Conservation (phyloP, 1,140 invertebrate species). For the Danaus melanippus region DNA sequence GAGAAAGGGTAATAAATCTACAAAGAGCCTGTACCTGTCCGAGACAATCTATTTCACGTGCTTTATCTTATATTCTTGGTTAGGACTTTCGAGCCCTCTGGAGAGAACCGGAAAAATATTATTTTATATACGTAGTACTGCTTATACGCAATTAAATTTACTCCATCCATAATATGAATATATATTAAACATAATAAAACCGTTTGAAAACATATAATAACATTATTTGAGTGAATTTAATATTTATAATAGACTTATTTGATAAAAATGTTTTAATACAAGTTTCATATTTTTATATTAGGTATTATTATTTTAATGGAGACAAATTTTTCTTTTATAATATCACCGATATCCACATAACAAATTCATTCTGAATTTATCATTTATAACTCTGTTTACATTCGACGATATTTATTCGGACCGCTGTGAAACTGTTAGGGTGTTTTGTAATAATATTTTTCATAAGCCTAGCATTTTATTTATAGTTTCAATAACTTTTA, state of each 20-base stretch:
- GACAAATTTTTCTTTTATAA: not conserved
- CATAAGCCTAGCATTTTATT: slow-evolving; percentile 31
- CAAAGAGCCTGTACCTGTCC: slow-evolving; percentile 16
- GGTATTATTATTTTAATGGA: not conserved
- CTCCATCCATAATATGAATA: slow-evolving; percentile 11
- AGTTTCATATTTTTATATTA: not conserved
- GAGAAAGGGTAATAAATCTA: slow-evolving; percentile 15
- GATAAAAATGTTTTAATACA: no score
- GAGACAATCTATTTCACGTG: slow-evolving; percentile 21
- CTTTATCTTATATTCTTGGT: slow-evolving; percentile 21
- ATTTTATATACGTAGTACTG: slow-evolving; percentile 23
- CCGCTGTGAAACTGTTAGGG: slow-evolving; percentile 25
- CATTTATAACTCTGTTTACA: slow-evolving; percentile 28
- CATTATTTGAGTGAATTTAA: no score
- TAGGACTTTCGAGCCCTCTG: slow-evolving; percentile 10
- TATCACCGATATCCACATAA: slow-evolving; percentile 1
- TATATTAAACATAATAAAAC: no score
- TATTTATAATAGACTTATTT: no score
- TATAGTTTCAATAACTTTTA: slow-evolving; percentile 25
- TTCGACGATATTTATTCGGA: slow-evolving; percentile 14
- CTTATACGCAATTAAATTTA: slow-evolving; percentile 13
- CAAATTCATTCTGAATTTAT: slow-evolving; percentile 34
- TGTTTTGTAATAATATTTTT: slow-evolving; percentile 36
- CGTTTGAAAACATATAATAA: no score
- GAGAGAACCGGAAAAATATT: slow-evolving; percentile 18